These are phyloP conservation scores for Arctocebus calabarensis DNA, from an alignment of 2,797 vertebrate species.

Conservation along the genomic window DNA sequence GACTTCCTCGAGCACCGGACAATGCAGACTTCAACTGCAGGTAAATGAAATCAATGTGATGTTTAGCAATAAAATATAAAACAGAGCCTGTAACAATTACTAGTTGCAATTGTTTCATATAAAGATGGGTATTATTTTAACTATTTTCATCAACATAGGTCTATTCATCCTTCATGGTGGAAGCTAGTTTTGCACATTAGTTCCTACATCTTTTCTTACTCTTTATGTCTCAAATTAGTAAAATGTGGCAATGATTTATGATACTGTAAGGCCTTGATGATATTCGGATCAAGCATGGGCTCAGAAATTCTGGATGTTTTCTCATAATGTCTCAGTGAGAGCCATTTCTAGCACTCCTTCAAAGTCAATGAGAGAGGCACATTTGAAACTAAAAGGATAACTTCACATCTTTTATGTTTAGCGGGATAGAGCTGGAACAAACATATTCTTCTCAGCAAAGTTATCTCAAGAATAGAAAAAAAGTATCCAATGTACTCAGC, in stretches of 20 bases:
- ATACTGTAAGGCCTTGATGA: not conserved
- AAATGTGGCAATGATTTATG: not conserved
- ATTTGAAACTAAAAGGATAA: not conserved
- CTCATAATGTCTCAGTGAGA: not conserved
- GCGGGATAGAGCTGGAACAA: no score
- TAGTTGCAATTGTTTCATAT: not conserved
- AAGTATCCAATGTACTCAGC: no score
- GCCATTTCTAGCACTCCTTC: not conserved
- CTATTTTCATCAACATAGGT: not conserved
- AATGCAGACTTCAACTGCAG: not conserved
- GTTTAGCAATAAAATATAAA: constrained; percentile 12
- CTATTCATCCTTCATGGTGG: not conserved
- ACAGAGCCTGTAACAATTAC: not conserved
- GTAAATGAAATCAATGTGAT: not conserved
- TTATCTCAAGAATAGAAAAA: no score
- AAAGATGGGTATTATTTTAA: not conserved
- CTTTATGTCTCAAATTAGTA: not conserved
- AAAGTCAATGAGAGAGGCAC: not conserved
- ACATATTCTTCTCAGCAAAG: no score
- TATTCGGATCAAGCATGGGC: not conserved
- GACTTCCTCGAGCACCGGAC: not conserved
- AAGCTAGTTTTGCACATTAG: not conserved
- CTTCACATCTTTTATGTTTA: no score
- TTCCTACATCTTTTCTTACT: not conserved
- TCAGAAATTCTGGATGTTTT: not conserved